Conservation (phyloP, 1,140 invertebrate genomes). For the Zaprionus ornatus region DNA sequence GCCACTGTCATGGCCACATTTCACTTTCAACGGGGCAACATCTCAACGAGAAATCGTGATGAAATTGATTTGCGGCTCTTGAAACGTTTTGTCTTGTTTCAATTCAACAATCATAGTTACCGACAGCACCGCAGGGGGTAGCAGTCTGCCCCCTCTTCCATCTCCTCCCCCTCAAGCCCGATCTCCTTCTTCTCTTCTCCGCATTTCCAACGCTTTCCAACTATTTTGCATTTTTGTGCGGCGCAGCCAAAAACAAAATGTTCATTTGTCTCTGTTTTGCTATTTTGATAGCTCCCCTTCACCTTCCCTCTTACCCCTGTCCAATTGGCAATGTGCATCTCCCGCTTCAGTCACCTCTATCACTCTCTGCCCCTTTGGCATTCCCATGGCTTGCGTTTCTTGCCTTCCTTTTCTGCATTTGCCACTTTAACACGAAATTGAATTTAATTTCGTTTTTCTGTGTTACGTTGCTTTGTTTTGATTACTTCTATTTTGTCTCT, state of each 20-base stretch:
- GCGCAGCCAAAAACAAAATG: slow-evolving; percentile 21
- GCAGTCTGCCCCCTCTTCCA: neutral
- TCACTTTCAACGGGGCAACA: slow-evolving; percentile 71
- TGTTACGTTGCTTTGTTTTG: slow-evolving; percentile 41
- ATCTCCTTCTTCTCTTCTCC: neutral
- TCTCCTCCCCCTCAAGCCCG: too few species aligned
- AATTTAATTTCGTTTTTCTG: slow-evolving; percentile 66
- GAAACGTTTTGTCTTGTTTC: slow-evolving; percentile 52
- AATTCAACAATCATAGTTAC: slow-evolving; percentile 65
- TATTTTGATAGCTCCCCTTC: slow-evolving; percentile 40
- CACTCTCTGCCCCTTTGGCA: slow-evolving; percentile 5
- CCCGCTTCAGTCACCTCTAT: neutral
- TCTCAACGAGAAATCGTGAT: slow-evolving; percentile 77
- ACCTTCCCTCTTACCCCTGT: slow-evolving; percentile 40
- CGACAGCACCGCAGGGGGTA: slow-evolving; percentile 42
- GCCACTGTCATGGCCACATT: slow-evolving; percentile 76
- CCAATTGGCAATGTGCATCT: slow-evolving; percentile 67
- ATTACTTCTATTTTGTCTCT: slow-evolving; percentile 8
- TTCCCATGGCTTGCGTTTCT: slow-evolving; percentile 1
- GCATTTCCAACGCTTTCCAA: slow-evolving; percentile 63
- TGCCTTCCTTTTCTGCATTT: slow-evolving; percentile 39
- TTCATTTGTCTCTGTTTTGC: slow-evolving; percentile 48
- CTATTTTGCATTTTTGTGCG: slow-evolving; percentile 73
- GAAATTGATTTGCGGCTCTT: slow-evolving; percentile 76
- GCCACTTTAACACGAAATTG: slow-evolving; percentile 79